Evolutionary conservation across 2,888 invertebrate genomes (phyloP), one percentile per base, ranked within the genome.

Genomic region (Microctonus hyperodae): DNA sequence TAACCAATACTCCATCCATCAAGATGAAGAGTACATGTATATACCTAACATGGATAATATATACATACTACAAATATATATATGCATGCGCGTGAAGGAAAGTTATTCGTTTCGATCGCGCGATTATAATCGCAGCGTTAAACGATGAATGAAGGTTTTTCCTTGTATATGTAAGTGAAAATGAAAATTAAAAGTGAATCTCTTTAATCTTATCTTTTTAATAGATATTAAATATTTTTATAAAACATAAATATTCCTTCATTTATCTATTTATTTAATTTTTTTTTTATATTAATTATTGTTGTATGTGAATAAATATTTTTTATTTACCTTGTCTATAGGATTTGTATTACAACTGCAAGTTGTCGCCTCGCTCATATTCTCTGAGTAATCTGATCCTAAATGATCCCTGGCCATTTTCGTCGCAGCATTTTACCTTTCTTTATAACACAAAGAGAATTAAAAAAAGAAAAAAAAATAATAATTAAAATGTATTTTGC

Each of bases 331-430:
- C 79, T 83, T 83, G 66, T 82, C 82, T 59, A 81, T 70, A 40
- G 81, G 79, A 71, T 73, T 78, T 20, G 76, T 75, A 60, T 78
- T 75, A 64, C 82, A 83, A 69, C 81, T 82, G 76, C 83, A 83
- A 66, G 78, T 78, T 23, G 81, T 82, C 16, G 77, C 77, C 69
- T 83, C 81, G 72, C 80, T 83, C 78, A 80, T 78, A 69, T 78
- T 82, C 73, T 79, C 82, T 69, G 78, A 78, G 70, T 79, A 82
- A 66, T 82, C 80, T 66, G 80, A 81, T 73, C 76, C 77, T 70
- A 78, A 71, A 70, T 79, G 79, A 77, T 82, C 78, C 68, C 79
- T 78, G 72, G 81, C 75, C 82, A 83, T 83, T 70, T 57, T 55
- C 58, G 56, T 68, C 55, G 58, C 53, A 59, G 62, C 58, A 44